phyloP scores from a whole-genome alignment of 2,113 vertebrate species.

The Pelvicachromis taeniatus region DNA sequence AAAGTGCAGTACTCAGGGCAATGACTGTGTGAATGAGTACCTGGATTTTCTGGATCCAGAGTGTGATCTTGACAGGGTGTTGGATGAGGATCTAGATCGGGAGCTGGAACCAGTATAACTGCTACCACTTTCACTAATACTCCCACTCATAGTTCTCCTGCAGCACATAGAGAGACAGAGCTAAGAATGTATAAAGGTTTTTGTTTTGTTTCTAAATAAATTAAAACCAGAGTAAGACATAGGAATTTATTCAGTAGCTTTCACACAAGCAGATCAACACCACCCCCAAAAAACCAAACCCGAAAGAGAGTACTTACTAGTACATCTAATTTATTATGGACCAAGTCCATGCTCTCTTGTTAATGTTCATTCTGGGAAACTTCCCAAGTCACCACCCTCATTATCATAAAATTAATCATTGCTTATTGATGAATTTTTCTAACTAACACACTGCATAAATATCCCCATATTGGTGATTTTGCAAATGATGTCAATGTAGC shows the following conservation, averaged over 20 bases:
- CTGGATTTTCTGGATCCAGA: constrained; percentile 86
- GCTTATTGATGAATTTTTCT: background rate
- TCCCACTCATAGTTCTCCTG: constrained; percentile 87
- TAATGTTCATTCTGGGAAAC: background rate
- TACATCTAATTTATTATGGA: background rate
- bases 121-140: constrained; percentile 86
- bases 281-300: background rate
- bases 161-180: constrained; percentile 11
- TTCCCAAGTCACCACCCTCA: background rate
- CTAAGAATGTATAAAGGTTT: background rate
- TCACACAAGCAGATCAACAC: background rate
- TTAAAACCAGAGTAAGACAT: background rate
- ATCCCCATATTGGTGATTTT: background rate
- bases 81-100: constrained; percentile 81
- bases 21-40: constrained; percentile 38
- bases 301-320: background rate
- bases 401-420: background rate
- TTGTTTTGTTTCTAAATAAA: background rate
- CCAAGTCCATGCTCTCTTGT: background rate
- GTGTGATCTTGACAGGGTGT: constrained; percentile 78
- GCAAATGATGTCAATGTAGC: background rate
- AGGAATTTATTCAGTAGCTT: background rate
- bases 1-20: background rate
- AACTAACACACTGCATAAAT: background rate
- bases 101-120: constrained; percentile 94